Percentiles rank a stretch among this genome's conserved stretches.
phyloP scores from a whole-genome alignment of 2,888 invertebrate genomes.

The Colletes collaris region DNA sequence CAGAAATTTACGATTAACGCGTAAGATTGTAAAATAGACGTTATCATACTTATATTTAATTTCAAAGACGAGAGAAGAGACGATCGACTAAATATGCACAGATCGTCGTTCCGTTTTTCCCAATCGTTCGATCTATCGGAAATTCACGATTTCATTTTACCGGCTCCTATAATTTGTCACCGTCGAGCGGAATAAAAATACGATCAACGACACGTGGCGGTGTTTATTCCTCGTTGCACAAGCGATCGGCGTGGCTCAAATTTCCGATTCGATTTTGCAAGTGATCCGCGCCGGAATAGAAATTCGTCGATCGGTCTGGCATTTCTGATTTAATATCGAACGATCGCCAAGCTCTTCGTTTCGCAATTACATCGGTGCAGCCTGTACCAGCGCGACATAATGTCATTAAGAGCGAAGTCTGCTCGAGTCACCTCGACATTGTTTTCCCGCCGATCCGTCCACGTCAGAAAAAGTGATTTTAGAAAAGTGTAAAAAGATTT shows the following conservation, averaged over 20 bases:
- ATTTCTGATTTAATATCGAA: background rate
- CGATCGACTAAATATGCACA: background rate
- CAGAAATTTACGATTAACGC: too few relatives aligned
- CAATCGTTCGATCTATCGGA: background rate
- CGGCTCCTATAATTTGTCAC: background rate
- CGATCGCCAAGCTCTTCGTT: background rate
- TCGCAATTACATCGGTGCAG: too few relatives aligned
- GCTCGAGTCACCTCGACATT: too few relatives aligned
- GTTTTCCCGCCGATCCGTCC: too few relatives aligned
- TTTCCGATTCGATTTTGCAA: conserved; percentile 15
- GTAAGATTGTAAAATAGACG: too few relatives aligned
- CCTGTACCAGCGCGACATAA: too few relatives aligned
- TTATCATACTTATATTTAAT: too few relatives aligned
- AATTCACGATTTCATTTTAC: conserved; percentile 3
- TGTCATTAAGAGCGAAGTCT: too few relatives aligned
- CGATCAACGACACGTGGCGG: background rate
- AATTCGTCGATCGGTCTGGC: background rate
- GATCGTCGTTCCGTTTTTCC: background rate
- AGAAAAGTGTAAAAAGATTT: too few relatives aligned
- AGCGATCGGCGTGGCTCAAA: background rate
- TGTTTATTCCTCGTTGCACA: background rate
- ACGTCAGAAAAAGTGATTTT: too few relatives aligned
- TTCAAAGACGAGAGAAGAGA: too few relatives aligned
- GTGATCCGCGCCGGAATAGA: conserved; percentile 3
- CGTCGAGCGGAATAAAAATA: too few relatives aligned